Base-by-base conservation (phyloP, 2,113 vertebrate genomes). In the Mus pahari region DNA sequence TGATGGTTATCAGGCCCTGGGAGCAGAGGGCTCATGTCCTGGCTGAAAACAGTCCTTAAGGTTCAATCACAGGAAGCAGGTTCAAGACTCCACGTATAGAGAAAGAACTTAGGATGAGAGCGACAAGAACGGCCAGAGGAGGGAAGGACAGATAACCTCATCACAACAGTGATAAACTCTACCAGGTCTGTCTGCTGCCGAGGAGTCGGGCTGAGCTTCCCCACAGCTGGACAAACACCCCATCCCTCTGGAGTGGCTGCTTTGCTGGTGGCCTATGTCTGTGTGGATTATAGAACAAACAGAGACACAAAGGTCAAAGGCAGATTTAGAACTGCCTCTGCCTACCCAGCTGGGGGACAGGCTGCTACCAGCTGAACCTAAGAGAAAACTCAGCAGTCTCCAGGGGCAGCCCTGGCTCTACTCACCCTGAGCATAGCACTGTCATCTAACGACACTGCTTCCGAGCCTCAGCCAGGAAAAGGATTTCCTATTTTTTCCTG, bases 51-150 rank as follows among this genome's bases (percentile, higher is more conserved):
- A 73, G 31, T 75, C 58, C 74, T 50, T 58, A 86, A 2, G 42
- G 53, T 36, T 94, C 66, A 66, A 71, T 81, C 88, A 71, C 12
- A 90, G 33, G 66, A 83, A 92, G 62, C 22, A 87, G 33, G 60
- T 28, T 91, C 53, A 86, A 39, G 58, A 86, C 68, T 89, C 90
- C 55, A n/a, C 77, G 71, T 55, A 90, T 28, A 86, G 87, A 68
- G 14, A 36, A 68, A 93, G 74, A 68, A 86, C 20, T 87, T 33
- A 90, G 74, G 42, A 75, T 78, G 26, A 58, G 3, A 77, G 45
- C 95, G 39, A 42, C 62, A 31, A 13, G 19, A 45, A 20, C 26
- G 16, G 53, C 58, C 89, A 14, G 64, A 95, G 36, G 70, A n/a
- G 28, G 58, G 19, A 84, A 66, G 26, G 77, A 26, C 48, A 64